Conservation (phyloP, 2,113 vertebrate species). For the Tyrannus savana region DNA sequence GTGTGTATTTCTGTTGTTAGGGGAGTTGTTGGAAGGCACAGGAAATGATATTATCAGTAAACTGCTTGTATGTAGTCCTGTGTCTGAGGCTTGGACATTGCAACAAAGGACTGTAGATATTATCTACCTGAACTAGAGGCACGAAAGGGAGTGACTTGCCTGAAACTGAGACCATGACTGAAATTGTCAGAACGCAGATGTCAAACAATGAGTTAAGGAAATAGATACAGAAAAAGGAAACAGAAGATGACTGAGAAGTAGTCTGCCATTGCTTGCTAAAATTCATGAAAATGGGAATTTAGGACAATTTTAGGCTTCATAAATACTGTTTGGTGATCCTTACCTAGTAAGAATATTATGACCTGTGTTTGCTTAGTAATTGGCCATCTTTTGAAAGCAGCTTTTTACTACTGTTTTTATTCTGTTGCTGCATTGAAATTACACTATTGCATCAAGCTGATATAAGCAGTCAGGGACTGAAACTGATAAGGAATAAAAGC, state of each 20-base stretch:
- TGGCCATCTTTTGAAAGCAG: neutral
- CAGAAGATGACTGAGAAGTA: neutral
- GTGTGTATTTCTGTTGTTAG: neutral
- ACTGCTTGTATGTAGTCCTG: neutral
- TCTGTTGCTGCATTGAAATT: neutral
- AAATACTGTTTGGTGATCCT: neutral
- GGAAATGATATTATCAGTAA: neutral
- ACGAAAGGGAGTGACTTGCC: neutral
- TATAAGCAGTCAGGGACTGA: neutral
- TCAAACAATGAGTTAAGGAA: neutral
- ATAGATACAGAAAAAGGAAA: neutral
- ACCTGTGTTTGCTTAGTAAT: neutral
- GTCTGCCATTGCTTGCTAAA: neutral
- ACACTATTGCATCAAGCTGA: neutral
- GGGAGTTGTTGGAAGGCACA: neutral
- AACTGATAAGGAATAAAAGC: neutral
- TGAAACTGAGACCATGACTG: neutral
- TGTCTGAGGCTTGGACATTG: neutral
- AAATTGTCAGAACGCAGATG: neutral
- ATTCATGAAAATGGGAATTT: neutral
- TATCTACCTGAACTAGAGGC: fast-evolving
- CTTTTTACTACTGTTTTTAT: neutral
- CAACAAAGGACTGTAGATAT: neutral
- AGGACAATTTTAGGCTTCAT: neutral
- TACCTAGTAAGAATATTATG: neutral